Conservation (phyloP, 2,797 vertebrate species). For the Babyrousa celebensis region DNA sequence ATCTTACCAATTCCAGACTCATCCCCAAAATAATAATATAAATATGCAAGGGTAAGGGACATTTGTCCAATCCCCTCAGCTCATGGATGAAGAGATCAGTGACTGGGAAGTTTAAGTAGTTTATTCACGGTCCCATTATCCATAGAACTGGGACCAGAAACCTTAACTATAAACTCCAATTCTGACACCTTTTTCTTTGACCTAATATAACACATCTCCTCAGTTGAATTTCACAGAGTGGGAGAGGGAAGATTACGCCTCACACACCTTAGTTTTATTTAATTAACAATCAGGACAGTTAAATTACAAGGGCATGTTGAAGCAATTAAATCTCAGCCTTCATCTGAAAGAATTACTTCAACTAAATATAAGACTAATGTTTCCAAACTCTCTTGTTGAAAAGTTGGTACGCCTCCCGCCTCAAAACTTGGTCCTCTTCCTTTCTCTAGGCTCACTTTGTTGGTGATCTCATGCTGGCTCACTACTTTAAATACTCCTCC, state of each 20-base stretch:
- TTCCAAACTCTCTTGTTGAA: constrained; percentile 9
- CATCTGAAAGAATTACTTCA: constrained; percentile 18
- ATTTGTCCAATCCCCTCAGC: not conserved
- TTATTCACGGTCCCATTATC: not conserved
- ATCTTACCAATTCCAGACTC: constrained; percentile 27
- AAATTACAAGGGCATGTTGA: constrained; percentile 1
- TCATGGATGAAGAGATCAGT: not conserved
- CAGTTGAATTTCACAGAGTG: constrained; percentile 26
- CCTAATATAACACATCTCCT: not conserved
- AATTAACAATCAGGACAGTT: constrained; percentile 17
- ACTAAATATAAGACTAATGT: not conserved
- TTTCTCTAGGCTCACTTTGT: not conserved
- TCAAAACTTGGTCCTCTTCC: not conserved
- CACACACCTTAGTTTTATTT: constrained; percentile 24
- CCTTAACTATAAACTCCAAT: not conserved
- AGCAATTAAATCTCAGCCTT: constrained; percentile 17
- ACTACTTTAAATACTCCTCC: not conserved
- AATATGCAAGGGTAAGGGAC: not conserved
- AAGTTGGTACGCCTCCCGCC: not conserved
- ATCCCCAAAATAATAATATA: constrained; percentile 32
- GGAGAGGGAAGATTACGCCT: constrained; percentile 1
- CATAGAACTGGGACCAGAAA: not conserved
- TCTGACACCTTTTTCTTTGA: not conserved
- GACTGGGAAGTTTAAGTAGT: not conserved
- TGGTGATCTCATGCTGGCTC: not conserved